Base-by-base conservation (phyloP, 2,797 vertebrate genomes). In the Hapalemur alaotrensis region DNA sequence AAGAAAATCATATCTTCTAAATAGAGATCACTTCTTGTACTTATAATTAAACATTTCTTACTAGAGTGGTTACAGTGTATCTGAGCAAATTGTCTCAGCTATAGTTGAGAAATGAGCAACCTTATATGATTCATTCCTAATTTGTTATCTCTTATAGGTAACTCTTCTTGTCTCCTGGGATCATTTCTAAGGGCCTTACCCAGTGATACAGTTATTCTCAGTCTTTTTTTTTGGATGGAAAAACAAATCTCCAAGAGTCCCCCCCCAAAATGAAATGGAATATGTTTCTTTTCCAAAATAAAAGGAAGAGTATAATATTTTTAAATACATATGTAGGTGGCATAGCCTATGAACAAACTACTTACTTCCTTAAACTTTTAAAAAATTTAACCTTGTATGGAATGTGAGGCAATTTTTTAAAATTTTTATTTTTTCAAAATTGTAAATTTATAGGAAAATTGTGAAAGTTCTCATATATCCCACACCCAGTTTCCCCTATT, bases 231-330 rank as follows among this genome's bases (percentile, higher is more conserved):
- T 95, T 41, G 14, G 28, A 54, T 86, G 28, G 85, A 32, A 90
- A 94, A 57, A 54, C 8, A 35, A 46, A 72, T 80, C 61, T 67
- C 25, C 65, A n/a, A 70, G 9, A 92, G 23, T 65, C 22, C n/a
- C 48, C 50, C 7, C 11, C 0, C 32, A 91, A 46, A 52, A 52
- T 92, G 95, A 57, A 95, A 30, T 81, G 59, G 5, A 89, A 65
- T 93, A 73, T 14, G 4, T 38, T 25, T 96, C 20, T 43, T 91
- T 97, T 59, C 79, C 5, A 79, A 96, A 92, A 96, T 43, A 43
- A 67, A 59, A 50, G 28, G 73, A 75, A 80, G 92, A 57, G 80
- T 61, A 79, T 38, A 43, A n/a, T 96, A 90, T 79, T 96, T 83
- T 72, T 32, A 14, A 38, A 72, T 84, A 20, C 35, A 46, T 38